Evolutionary conservation across 2,888 invertebrate species (phyloP), one percentile per base, ranked within the genome.

Genomic region (Pandemis corylana): DNA sequence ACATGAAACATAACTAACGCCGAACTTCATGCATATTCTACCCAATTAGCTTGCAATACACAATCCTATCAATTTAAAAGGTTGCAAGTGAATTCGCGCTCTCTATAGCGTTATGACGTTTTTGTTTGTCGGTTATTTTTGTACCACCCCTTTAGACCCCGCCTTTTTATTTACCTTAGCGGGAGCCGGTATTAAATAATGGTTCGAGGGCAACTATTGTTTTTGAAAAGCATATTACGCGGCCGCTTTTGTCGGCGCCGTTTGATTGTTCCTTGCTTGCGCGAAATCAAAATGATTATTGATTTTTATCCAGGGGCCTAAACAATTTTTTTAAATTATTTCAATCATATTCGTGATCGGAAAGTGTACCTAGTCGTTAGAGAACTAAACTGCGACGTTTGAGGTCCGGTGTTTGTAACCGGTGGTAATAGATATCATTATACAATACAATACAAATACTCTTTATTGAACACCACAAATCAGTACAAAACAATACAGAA

Each of bases 1-100:
- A 41, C 59, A 36, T 53, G 53, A 74, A 74, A 74, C 64, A 70
- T 49, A 68, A 68, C 51, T 68, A 64, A 64, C 41, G 56, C 49
- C 42, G 51, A 66, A 41, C 67, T 63, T 75, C 53, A 75, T 71
- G 66, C 75, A 71, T 70, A 77, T 77, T 79, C 83, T 84, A 84
- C 83, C 90, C 91, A 91, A 91, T 92, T 91, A 91, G 87, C 83
- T 80, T 79, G 78, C 82, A 80, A 81, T 83, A 82, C 13, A 15
- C 7, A 66, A 70, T 53, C 62, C 59, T 15, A 41, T 42, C 20
- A 41, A 51, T 62, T 62, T 13, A 67, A 68, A 75, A 71, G 62
- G 75, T 71, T 36, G 53, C 63, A 75, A 70, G 62, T 70, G 36
- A 46, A 49, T 56, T 70, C 42, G 28, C 7, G 36, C 13, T 13